Conservation (phyloP, 2,113 vertebrate species). For the Lutjanus erythropterus region DNA sequence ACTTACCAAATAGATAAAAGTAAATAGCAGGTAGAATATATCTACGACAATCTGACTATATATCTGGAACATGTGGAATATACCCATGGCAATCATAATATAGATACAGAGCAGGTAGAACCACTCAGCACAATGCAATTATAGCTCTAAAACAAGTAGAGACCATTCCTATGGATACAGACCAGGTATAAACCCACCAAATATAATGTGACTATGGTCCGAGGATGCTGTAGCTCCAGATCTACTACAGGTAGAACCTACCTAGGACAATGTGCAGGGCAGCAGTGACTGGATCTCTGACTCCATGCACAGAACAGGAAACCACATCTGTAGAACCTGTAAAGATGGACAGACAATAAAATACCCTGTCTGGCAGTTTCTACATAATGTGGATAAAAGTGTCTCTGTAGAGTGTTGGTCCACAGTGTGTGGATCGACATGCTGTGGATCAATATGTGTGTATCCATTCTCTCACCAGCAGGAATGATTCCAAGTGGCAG, state of each 20-base stretch:
- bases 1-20: no score
- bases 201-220: no score
- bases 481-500: slow-evolving; percentile 95
- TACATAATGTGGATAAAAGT: background rate
- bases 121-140: background rate
- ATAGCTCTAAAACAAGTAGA: background rate
- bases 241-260: slow-evolving; percentile 30
- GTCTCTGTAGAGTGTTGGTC: background rate
- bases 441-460: background rate
- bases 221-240: background rate
- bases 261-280: slow-evolving; percentile 74
- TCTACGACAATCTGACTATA: no score
- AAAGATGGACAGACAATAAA: background rate
- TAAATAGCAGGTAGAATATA: no score
- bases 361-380: background rate
- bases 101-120: background rate
- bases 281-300: slow-evolving; percentile 91
- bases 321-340: slow-evolving; percentile 93
- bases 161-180: background rate
- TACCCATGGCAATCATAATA: background rate
- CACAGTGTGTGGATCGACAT: background rate
- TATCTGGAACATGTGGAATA: background rate
- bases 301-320: slow-evolving; percentile 91
- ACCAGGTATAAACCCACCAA: background rate
- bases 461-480: slow-evolving; percentile 87